Conservation (phyloP, 2,888 invertebrate genomes). For the Phania funesta region DNA sequence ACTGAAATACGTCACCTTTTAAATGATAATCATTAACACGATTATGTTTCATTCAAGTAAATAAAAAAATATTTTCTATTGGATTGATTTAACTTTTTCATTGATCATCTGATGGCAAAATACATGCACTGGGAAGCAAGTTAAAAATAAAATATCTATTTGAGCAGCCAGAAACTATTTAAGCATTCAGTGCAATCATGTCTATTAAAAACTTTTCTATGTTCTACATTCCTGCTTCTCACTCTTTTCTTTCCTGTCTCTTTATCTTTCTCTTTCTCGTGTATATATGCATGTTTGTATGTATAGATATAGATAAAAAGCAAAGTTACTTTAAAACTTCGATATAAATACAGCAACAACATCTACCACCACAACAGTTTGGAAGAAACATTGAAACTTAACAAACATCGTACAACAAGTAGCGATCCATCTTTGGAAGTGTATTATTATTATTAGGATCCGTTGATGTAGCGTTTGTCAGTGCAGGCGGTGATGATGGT, state of each 20-base stretch:
- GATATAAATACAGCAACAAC: neutral
- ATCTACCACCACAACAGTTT: slow-evolving; percentile 1
- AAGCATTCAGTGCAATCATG: slow-evolving; percentile 51
- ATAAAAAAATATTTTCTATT: slow-evolving; percentile 29
- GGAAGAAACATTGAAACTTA: slow-evolving; percentile 70
- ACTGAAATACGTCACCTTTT: neutral
- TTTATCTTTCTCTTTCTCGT: neutral
- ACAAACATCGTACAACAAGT: slow-evolving; percentile 78
- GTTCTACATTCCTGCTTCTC: neutral
- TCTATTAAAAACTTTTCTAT: slow-evolving; percentile 50
- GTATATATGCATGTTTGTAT: neutral
- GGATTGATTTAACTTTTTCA: slow-evolving; percentile 48
- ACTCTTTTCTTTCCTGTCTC: no score
- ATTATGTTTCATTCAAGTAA: slow-evolving; percentile 16
- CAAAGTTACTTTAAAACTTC: neutral
- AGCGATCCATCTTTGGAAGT: slow-evolving; percentile 74
- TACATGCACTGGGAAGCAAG: neutral
- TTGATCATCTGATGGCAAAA: slow-evolving; percentile 32
- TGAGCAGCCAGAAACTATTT: slow-evolving; percentile 6
- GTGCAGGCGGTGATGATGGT: slow-evolving; percentile 54
- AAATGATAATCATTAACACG: slow-evolving; percentile 25
- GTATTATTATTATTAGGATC: slow-evolving; percentile 66
- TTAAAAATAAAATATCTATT: neutral
- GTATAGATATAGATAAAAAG: slow-evolving; percentile 11
- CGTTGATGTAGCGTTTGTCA: slow-evolving; percentile 37